A percentile compares a stretch with the other conserved stretches of the same genome.
Conservation (phyloP, 2,888 invertebrate genomes). For the Agrotis clavis region DNA sequence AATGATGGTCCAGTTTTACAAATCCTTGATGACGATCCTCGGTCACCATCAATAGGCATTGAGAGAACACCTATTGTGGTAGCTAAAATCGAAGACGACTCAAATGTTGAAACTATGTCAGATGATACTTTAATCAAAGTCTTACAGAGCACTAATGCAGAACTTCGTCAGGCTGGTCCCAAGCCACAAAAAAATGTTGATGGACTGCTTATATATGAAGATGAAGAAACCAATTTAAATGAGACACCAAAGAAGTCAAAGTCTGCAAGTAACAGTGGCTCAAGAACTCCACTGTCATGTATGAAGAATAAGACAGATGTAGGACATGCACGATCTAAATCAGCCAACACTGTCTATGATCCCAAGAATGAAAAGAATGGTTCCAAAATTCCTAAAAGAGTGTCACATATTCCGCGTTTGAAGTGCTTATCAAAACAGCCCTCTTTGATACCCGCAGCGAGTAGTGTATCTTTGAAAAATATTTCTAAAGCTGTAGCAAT, state of each 20-base stretch:
- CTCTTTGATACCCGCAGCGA: conserved; percentile 74
- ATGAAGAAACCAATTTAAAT: conserved; percentile 78
- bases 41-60: conserved; percentile 87
- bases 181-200: conserved; percentile 82
- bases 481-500: conserved; percentile 77
- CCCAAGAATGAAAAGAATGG: conserved; percentile 74
- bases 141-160: conserved; percentile 82
- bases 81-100: conserved; percentile 73
- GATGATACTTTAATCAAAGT: conserved; percentile 87
- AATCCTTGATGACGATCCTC: conserved; percentile 84
- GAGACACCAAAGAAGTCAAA: conserved; percentile 84
- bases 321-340: conserved; percentile 84
- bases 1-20: conserved; percentile 74
- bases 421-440: conserved; percentile 81
- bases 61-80: conserved; percentile 89
- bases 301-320: conserved; percentile 87
- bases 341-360: conserved; percentile 83
- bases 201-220: conserved; percentile 91
- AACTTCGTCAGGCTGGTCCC: conserved; percentile 73
- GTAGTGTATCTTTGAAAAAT: conserved; percentile 83
- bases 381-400: conserved; percentile 77
- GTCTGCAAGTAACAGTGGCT: conserved; percentile 78
- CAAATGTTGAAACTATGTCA: conserved; percentile 87
- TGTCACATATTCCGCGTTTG: conserved; percentile 87
- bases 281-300: conserved; percentile 88